These are phyloP conservation scores for Buathra laborator DNA, from an alignment of 2,888 invertebrate species.

Conservation along the genomic window DNA sequence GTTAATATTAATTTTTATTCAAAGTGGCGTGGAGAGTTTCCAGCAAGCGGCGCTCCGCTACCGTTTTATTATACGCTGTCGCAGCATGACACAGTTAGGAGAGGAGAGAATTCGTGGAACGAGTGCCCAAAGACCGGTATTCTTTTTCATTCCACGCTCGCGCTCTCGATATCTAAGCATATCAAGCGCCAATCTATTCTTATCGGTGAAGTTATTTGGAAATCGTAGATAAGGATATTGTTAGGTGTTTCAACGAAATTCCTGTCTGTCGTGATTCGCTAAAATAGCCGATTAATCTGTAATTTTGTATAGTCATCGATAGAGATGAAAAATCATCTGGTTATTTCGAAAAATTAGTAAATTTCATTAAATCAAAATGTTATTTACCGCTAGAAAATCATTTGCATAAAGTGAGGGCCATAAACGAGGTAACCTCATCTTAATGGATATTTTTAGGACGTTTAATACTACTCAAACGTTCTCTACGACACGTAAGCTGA, in stretches of 20 bases:
- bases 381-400: too few species aligned
- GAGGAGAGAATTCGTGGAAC: slow-evolving; percentile 36
- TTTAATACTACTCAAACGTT: too few species aligned
- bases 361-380: too few species aligned
- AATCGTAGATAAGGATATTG: neutral
- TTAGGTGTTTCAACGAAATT: neutral
- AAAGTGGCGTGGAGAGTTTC: slow-evolving; percentile 59
- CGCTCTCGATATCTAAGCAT: slow-evolving; percentile 5
- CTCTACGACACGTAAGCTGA: too few species aligned
- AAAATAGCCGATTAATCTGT: neutral
- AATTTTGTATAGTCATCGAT: neutral
- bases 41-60: slow-evolving; percentile 58
- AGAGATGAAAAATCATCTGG: too few species aligned
- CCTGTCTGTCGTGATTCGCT: neutral
- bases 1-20: slow-evolving; percentile 79
- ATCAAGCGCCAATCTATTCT: slow-evolving; percentile 12
- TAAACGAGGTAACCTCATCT: too few species aligned
- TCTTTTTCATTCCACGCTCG: neutral
- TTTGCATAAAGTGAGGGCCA: too few species aligned
- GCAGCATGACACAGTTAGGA: slow-evolving; percentile 43
- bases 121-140: slow-evolving; percentile 9
- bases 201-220: slow-evolving; percentile 25
- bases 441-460: neutral
- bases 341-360: too few species aligned
- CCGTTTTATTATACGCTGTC: slow-evolving; percentile 69